phyloP scores from a whole-genome alignment of 1,140 invertebrate species.

The Goniozus legneri region DNA sequence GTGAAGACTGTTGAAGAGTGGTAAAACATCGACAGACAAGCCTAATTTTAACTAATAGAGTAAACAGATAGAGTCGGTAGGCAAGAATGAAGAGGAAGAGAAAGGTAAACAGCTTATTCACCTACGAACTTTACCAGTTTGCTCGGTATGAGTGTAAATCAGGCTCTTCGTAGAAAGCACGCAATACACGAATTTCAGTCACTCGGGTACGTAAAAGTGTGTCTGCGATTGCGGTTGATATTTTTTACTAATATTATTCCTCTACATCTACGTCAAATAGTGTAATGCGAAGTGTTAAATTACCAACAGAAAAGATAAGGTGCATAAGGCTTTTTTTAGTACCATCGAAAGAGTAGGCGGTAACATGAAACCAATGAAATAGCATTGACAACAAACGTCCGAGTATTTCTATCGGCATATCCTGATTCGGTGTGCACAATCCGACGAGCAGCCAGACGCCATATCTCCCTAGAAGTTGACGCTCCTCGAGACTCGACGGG shows the following conservation, averaged over 20 bases:
- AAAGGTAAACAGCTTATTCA: no score
- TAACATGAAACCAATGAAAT: constrained; percentile 99
- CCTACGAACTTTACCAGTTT: no score
- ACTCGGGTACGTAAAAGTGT: constrained; percentile 25
- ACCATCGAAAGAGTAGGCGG: constrained; percentile 94
- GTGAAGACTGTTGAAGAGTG: no score
- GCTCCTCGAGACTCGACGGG: constrained; percentile 65
- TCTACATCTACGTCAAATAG: constrained; percentile 18
- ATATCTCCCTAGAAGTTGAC: constrained; percentile 88
- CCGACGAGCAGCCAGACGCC: constrained; percentile 96
- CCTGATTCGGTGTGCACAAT: constrained; percentile 81
- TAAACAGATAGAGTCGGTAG: no score
- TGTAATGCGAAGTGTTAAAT: constrained; percentile 49
- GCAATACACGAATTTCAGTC: no score
- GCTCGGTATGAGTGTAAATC: no score
- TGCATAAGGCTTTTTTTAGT: constrained; percentile 55
- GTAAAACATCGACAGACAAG: no score
- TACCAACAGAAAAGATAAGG: constrained; percentile 56
- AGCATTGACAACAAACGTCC: constrained; percentile 91
- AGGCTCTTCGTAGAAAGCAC: no score
- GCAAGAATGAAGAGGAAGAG: no score
- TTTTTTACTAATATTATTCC: constrained; percentile 14
- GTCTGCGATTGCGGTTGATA: constrained; percentile 31
- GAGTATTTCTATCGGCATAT: constrained; percentile 83
- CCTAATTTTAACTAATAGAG: no score